Conservation (phyloP, 23 tunicate genomes). For the Oikopleura dioica region DNA sequence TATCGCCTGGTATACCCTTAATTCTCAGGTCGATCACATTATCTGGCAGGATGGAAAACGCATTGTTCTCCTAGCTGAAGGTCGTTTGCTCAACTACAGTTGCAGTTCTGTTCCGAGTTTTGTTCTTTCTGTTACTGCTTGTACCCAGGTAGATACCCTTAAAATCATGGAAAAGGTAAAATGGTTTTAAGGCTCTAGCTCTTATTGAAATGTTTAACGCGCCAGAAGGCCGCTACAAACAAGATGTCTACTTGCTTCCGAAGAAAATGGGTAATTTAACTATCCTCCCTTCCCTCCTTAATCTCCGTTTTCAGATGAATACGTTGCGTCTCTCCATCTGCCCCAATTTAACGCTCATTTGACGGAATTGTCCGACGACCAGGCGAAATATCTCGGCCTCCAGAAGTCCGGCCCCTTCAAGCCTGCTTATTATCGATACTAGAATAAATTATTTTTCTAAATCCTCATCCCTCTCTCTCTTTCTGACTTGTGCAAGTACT, state of each 20-base stretch:
- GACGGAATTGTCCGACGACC: constrained; percentile 88
- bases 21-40: constrained; percentile 50
- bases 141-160: constrained; percentile 46
- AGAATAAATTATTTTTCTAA: no score
- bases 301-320: constrained; percentile 30
- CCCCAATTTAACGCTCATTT: constrained; percentile 87
- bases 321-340: constrained; percentile 86
- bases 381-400: constrained; percentile 88
- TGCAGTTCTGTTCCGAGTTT: constrained; percentile 93
- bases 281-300: not conserved
- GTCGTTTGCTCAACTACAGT: constrained; percentile 78
- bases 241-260: constrained; percentile 87
- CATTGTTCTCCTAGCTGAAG: constrained; percentile 74
- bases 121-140: constrained; percentile 82
- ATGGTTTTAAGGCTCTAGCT: constrained; percentile 59
- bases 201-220: constrained; percentile 90
- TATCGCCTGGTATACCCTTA: not conserved
- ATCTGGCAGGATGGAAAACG: constrained; percentile 98
- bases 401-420: constrained; percentile 98
- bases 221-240: constrained; percentile 90
- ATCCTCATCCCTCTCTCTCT: no score
- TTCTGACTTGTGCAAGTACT: no score
- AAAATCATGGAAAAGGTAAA: not conserved
- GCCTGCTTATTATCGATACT: constrained; percentile 91
- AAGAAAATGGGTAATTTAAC: constrained; percentile 80